A percentile compares a stretch with the other conserved stretches of the same genome.
These are phyloP conservation scores for Cybosia mesomella DNA, from an alignment of 2,888 invertebrate species.

Conservation along the genomic window DNA sequence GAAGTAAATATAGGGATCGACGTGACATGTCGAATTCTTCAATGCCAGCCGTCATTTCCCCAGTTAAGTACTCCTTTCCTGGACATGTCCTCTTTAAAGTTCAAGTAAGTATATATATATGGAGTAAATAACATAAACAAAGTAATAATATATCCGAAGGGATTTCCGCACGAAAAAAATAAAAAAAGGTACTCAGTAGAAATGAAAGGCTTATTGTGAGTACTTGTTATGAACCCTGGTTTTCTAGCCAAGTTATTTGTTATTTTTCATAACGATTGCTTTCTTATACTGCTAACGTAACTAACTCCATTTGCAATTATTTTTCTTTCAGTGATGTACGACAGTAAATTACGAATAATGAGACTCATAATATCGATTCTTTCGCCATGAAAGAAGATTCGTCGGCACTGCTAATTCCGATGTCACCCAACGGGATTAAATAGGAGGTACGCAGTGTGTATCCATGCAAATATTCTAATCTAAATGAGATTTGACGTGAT, in stretches of 20 bases:
- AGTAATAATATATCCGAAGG: too few species aligned
- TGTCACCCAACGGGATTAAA: conserved; percentile 30
- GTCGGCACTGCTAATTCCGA: conserved; percentile 36
- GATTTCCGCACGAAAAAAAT: too few species aligned
- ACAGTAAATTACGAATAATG: not conserved
- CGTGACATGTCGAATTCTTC: too few species aligned
- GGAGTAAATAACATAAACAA: too few species aligned
- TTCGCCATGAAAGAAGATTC: conserved; percentile 24
- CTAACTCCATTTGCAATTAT: not conserved
- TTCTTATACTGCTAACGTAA: not conserved
- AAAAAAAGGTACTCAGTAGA: not conserved
- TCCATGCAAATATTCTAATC: conserved; percentile 50
- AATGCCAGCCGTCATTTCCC: not conserved
- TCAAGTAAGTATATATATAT: too few species aligned
- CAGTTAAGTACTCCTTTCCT: not conserved
- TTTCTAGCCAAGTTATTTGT: not conserved
- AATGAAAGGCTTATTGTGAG: not conserved
- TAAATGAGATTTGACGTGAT: conserved; percentile 51
- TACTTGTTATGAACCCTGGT: not conserved
- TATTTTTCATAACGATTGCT: not conserved
- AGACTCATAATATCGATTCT: conserved; percentile 25
- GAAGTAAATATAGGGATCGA: too few species aligned
- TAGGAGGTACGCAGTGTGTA: conserved; percentile 30
- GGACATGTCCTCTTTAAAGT: not conserved
- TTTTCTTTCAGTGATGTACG: not conserved